Evolutionary conservation across 2,888 invertebrate genomes (phyloP), one percentile per base, ranked within the genome.

Genomic region (Heliconius ethilla): DNA sequence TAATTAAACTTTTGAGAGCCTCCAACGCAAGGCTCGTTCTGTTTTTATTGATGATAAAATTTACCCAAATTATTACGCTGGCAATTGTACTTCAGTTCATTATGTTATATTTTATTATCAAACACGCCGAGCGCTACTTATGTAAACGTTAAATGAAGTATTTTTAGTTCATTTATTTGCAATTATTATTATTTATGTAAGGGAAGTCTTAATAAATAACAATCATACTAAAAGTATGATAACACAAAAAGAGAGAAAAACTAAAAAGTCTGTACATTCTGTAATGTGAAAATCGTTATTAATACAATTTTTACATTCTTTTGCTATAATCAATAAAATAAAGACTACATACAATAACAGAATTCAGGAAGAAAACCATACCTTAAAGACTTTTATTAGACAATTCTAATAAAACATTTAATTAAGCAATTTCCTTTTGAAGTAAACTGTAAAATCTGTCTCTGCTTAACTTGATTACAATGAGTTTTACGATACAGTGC

Each of bases 41-140:
- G 81, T 86, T 89, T 86, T 89, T 87, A 90, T 86, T 81, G 87
- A 84, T 86, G 83, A 88, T 90, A 89, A 90, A 90, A 82, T 83
- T 82, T 82, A 75, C 80, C 79, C 82, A 79, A 83, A 82, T 80
- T 83, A 83, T 81, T 78, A 81, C 9, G 74, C 73, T 69, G 75
- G 73, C 33, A 65, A 45, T 25, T 72, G 65, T 72, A 63, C 45
- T 62, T 51, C 25, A 25, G 7, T 59, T 29, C 45, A 45, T 40
- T 59, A 27, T 59, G 18, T 13, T n/a, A 73, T 37, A 62, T 62
- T 73, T 63, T 59, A 73, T 73, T 40, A n/a, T 73, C 15, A 62
- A n/a, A 62, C 29, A 29, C 51, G 27, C 13, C 10, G 22, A 51
- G 22, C 51, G 45, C 25, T 22, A 70, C 13, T 45, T 29, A 55